These are phyloP conservation scores for Caenorhabditis sp. DNA, from an alignment of 2,888 invertebrate genomes.

Conservation along the genomic window DNA sequence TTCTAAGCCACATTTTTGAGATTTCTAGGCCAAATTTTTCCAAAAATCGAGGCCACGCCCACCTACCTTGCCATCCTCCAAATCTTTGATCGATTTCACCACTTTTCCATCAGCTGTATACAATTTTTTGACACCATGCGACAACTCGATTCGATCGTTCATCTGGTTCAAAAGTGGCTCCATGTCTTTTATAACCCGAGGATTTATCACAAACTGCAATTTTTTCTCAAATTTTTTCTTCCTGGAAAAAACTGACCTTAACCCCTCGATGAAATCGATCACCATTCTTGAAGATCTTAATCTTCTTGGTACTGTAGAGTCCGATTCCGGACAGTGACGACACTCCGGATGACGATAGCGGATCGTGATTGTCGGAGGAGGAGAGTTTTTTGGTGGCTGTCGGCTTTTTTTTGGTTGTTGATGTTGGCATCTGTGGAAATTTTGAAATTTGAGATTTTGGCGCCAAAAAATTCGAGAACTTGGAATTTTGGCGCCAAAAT, in stretches of 20 bases:
- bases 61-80: constrained; percentile 43
- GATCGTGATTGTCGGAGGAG: constrained; percentile 10
- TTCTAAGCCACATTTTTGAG: no score
- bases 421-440: neutral
- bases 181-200: constrained; percentile 33
- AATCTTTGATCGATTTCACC: constrained; percentile 22
- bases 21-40: no score
- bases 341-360: constrained; percentile 40
- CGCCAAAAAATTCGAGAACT: no score
- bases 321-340: constrained; percentile 38
- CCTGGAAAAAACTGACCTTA: constrained; percentile 15
- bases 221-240: neutral
- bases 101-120: constrained; percentile 35
- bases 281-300: constrained; percentile 38
- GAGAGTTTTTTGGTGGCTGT: constrained; percentile 18
- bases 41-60: no score
- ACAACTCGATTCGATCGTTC: constrained; percentile 37
- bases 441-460: no score
- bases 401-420: constrained; percentile 14
- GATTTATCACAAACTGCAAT: constrained; percentile 43
- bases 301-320: constrained; percentile 27
- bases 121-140: constrained; percentile 37
- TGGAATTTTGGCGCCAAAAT: no score
- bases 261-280: constrained; percentile 38
- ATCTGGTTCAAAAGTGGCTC: constrained; percentile 36